These are phyloP conservation scores for Spheniscus mendiculus DNA, from an alignment of 2,113 vertebrate species.

Conservation along the genomic window DNA sequence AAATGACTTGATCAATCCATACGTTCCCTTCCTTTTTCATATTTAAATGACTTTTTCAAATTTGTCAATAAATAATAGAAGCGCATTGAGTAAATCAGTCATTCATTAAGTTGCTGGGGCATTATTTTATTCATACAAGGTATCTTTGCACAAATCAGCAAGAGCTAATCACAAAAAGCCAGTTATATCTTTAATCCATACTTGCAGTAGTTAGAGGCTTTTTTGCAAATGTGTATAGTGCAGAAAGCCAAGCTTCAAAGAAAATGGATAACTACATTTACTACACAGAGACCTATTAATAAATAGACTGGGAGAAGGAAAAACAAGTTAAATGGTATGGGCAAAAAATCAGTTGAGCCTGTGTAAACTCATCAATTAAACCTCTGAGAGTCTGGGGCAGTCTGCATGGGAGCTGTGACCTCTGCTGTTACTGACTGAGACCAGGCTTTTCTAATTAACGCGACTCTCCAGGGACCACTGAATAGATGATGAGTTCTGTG, in stretches of 20 bases:
- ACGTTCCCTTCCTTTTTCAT: neutral
- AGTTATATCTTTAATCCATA: neutral
- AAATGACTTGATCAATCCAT: neutral
- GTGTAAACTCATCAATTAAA: conserved; percentile 36
- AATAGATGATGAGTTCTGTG: neutral
- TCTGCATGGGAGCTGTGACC: neutral
- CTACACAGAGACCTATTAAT: neutral
- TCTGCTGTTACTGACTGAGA: neutral
- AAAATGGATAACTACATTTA: neutral
- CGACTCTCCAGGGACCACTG: neutral
- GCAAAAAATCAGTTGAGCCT: neutral
- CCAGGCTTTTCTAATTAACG: neutral
- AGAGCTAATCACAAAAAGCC: neutral
- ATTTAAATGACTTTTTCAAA: neutral
- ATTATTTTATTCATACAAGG: neutral
- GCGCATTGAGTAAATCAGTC: neutral
- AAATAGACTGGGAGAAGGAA: neutral
- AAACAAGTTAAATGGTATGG: neutral
- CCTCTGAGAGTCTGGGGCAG: neutral
- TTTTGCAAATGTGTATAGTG: neutral
- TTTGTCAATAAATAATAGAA: neutral
- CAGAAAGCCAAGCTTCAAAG: neutral
- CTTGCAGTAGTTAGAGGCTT: neutral
- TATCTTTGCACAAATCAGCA: neutral
- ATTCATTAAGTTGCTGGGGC: neutral